phyloP scores from a whole-genome alignment of 2,888 invertebrate species.

The Ophion costatus region DNA sequence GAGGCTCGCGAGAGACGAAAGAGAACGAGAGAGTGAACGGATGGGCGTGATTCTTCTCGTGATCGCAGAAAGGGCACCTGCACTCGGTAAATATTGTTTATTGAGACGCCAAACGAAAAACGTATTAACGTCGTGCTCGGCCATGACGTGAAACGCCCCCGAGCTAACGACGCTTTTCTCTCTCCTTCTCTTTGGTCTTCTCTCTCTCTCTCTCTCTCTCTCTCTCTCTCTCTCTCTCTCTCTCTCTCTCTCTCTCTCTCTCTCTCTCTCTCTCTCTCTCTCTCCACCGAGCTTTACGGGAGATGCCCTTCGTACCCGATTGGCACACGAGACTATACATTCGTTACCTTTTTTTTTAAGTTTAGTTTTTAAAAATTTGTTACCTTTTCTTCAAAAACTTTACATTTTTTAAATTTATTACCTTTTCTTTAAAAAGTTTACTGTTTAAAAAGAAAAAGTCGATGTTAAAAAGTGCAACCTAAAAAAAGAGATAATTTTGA shows the following conservation, averaged over 20 bases:
- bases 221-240: not conserved
- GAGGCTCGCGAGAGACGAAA: conserved; percentile 17
- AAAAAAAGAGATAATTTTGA: not conserved
- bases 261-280: not conserved
- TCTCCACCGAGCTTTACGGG: not conserved
- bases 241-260: conserved; percentile 29
- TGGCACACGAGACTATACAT: conserved; percentile 9
- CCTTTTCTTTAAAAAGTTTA: too few relatives aligned
- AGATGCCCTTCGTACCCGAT: conserved; percentile 19
- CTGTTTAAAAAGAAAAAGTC: not conserved
- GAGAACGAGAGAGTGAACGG: conserved; percentile 49
- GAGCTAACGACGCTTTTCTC: conserved; percentile 58
- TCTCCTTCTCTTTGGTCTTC: conserved; percentile 15
- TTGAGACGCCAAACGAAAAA: conserved; percentile 74
- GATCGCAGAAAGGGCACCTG: conserved; percentile 69
- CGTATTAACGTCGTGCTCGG: conserved; percentile 72
- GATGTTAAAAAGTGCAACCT: not conserved
- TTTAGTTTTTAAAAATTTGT: too few relatives aligned
- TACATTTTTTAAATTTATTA: too few relatives aligned
- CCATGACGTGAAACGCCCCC: conserved; percentile 67
- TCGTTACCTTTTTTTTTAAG: not conserved
- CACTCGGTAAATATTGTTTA: conserved; percentile 74
- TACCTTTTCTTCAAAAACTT: too few relatives aligned
- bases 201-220: conserved; percentile 9
- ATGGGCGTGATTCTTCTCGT: conserved; percentile 65